phyloP scores from a whole-genome alignment of 2,888 invertebrate genomes.

The Drosophila monieri region DNA sequence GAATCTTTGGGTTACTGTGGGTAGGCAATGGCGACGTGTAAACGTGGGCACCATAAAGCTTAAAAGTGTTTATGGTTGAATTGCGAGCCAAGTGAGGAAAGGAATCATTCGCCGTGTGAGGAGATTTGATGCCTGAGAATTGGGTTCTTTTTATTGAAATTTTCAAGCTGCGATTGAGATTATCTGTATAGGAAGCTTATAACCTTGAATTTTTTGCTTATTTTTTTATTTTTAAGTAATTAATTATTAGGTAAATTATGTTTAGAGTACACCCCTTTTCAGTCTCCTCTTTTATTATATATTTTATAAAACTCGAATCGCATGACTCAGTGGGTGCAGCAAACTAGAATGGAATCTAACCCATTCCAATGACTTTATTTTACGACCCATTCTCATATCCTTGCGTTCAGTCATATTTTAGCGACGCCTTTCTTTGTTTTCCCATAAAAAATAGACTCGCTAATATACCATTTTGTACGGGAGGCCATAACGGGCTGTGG shows the following conservation, averaged over 20 bases:
- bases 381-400: constrained; percentile 52
- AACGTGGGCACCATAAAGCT: constrained; percentile 71
- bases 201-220: too few relatives aligned
- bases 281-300: background rate
- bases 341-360: constrained; percentile 7
- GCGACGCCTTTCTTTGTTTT: constrained; percentile 47
- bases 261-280: too few relatives aligned
- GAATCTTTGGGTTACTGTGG: constrained; percentile 27
- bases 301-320: background rate
- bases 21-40: constrained; percentile 71
- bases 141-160: constrained; percentile 36
- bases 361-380: constrained; percentile 52
- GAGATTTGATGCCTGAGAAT: constrained; percentile 37
- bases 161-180: constrained; percentile 8
- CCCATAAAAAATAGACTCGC: constrained; percentile 61
- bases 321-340: constrained; percentile 22
- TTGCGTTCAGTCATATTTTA: constrained; percentile 40
- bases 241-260: too few relatives aligned
- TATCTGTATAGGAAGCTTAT: background rate
- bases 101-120: constrained; percentile 11
- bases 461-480: constrained; percentile 28
- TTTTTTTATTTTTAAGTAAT: too few relatives aligned
- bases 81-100: constrained; percentile 34
- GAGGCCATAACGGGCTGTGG: constrained; percentile 30
- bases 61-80: constrained; percentile 69